Conservation (phyloP, 2,113 vertebrate genomes). For the Acanthisitta chloris region DNA sequence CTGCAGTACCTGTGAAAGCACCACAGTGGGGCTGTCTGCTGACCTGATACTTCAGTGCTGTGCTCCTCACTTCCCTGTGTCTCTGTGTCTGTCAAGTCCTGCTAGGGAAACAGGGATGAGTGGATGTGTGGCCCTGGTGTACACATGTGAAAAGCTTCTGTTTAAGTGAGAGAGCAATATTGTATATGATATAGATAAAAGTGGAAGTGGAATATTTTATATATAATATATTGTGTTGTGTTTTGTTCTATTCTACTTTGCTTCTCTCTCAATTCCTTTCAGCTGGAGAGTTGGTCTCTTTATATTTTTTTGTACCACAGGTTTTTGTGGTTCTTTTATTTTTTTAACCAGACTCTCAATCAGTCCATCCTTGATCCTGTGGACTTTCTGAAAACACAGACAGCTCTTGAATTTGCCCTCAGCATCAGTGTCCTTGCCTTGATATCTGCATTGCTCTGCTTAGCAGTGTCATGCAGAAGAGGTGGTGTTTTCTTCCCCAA, state of each 20-base stretch:
- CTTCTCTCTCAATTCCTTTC: not conserved
- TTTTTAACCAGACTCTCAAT: not conserved
- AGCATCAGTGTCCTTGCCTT: no score
- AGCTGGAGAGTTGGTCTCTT: not conserved
- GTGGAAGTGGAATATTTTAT: not conserved
- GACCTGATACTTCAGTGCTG: not conserved
- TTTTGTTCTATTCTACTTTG: not conserved
- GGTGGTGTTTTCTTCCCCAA: no score
- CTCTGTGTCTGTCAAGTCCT: not conserved
- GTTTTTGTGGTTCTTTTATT: not conserved
- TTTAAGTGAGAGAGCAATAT: not conserved
- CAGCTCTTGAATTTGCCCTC: no score
- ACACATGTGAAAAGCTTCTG: not conserved
- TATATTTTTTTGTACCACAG: not conserved
- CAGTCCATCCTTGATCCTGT: not conserved
- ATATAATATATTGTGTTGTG: not conserved
- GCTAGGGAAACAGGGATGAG: not conserved
- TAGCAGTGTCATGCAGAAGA: no score
- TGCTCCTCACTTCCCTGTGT: not conserved
- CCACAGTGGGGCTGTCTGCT: not conserved
- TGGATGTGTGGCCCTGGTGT: not conserved
- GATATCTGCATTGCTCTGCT: no score
- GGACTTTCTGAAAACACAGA: not conserved
- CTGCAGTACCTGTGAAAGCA: not conserved
- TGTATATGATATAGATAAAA: not conserved